A percentile compares a stretch with the other conserved stretches of the same genome.
These are phyloP conservation scores for Hyperoodon ampullatus DNA, from an alignment of 2,113 vertebrate species.

Conservation along the genomic window DNA sequence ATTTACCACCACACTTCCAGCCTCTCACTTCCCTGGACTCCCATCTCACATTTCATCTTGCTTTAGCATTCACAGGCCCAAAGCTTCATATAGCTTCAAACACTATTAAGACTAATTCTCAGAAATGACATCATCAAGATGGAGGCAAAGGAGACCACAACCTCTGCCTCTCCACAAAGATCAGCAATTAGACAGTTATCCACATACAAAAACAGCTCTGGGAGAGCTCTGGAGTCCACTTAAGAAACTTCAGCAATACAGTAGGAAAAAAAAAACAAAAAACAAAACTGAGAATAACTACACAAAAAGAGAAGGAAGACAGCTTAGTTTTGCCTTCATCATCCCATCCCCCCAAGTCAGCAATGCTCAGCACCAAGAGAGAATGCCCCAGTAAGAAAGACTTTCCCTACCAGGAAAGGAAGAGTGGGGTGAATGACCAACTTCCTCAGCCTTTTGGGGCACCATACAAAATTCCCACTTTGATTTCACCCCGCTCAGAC, in stretches of 20 bases:
- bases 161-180: neutral
- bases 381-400: neutral
- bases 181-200: neutral
- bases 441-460: neutral
- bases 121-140: neutral
- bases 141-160: neutral
- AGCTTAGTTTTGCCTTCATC: neutral
- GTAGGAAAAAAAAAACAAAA: neutral
- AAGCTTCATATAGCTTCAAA: neutral
- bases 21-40: neutral
- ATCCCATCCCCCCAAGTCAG: neutral
- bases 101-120: neutral
- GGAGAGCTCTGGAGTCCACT: neutral
- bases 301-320: neutral
- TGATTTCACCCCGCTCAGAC: neutral
- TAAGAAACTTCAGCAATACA: neutral
- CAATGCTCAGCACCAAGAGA: neutral
- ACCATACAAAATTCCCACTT: neutral
- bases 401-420: neutral
- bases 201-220: neutral
- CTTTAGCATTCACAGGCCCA: neutral
- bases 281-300: neutral
- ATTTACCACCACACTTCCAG: neutral
- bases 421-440: neutral
- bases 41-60: neutral